Evolutionary conservation across 1,140 invertebrate genomes (phyloP).

Genomic region (Mylabris phalerata): DNA sequence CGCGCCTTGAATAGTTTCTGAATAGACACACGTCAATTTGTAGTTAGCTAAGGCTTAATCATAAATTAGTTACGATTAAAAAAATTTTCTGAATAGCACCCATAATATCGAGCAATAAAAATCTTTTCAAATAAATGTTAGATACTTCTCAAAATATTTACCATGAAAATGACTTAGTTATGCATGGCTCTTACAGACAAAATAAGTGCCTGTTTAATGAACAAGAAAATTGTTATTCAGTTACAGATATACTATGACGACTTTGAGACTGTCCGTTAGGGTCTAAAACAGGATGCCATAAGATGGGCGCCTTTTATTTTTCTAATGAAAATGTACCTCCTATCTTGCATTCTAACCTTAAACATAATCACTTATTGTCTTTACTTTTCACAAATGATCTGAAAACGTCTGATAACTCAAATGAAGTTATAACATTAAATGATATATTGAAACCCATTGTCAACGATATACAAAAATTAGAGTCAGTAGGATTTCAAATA

Average conservation of each 20-base stretch:
- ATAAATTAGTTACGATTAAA: too few relatives aligned
- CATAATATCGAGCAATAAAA: background rate
- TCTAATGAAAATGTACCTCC: constrained; percentile 10
- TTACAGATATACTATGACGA: constrained; percentile 16
- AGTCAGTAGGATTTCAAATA: background rate
- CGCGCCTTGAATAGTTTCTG: too few relatives aligned
- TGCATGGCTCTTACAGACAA: background rate
- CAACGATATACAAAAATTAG: constrained; percentile 12
- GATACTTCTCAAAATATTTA: background rate
- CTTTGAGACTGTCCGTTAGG: constrained; percentile 13
- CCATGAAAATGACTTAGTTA: background rate
- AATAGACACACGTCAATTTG: too few relatives aligned
- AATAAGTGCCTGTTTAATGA: constrained; percentile 2
- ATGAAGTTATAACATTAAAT: background rate
- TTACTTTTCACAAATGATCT: constrained; percentile 10
- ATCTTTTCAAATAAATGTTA: background rate
- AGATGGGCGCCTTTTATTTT: constrained; percentile 17
- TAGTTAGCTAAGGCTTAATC: too few relatives aligned
- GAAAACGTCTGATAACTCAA: background rate
- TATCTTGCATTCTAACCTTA: background rate
- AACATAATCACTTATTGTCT: constrained; percentile 6
- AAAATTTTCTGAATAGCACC: too few relatives aligned
- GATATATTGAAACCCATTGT: constrained; percentile 4
- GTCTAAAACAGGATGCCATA: constrained; percentile 13
- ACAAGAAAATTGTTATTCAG: background rate